phyloP scores from a whole-genome alignment of 2,797 vertebrate species.

The Rousettus madagascariensis region DNA sequence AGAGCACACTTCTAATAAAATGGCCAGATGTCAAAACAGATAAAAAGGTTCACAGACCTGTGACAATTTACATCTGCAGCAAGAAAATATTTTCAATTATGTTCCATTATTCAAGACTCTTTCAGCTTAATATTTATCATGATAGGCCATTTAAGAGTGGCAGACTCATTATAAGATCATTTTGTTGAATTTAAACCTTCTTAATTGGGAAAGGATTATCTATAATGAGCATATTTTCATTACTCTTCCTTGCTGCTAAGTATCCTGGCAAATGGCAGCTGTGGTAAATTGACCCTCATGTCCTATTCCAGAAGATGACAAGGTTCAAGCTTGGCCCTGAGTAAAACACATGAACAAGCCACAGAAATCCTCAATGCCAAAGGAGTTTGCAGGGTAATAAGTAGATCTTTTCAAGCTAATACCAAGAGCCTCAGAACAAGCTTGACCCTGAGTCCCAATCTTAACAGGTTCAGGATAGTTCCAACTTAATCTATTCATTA shows the following conservation, averaged over 20 bases:
- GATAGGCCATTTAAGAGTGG: background rate
- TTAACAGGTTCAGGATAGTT: background rate
- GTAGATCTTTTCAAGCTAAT: background rate
- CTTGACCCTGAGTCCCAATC: background rate
- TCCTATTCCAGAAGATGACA: background rate
- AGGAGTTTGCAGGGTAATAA: background rate
- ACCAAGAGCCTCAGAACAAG: background rate
- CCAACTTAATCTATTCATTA: background rate
- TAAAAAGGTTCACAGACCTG: constrained; percentile 55
- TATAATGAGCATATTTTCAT: background rate
- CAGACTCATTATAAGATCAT: background rate
- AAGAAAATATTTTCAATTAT: constrained; percentile 60
- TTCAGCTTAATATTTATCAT: constrained; percentile 38
- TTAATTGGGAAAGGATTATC: background rate
- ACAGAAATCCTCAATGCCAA: background rate
- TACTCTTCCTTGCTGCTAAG: background rate
- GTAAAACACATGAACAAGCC: background rate
- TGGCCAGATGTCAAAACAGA: constrained; percentile 62
- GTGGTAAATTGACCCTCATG: background rate
- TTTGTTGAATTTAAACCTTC: background rate
- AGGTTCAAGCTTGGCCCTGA: background rate
- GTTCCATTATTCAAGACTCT: constrained; percentile 43
- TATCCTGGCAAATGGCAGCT: background rate
- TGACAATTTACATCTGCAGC: constrained; percentile 62
- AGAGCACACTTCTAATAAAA: background rate